These are phyloP conservation scores for Mercenaria mercenaria DNA, from an alignment of 1,140 invertebrate species.

Conservation along the genomic window DNA sequence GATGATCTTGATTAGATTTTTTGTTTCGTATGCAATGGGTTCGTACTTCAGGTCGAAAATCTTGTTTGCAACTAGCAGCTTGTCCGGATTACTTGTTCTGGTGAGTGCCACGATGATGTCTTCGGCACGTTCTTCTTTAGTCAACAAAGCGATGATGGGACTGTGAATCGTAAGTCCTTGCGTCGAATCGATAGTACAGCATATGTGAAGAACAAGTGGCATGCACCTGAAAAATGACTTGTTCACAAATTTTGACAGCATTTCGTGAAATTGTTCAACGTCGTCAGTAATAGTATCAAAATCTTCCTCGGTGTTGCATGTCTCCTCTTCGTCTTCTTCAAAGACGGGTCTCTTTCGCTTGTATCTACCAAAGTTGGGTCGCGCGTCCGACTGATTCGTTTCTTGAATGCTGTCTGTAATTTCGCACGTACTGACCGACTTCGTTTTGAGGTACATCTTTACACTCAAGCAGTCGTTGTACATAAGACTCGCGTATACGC, in stretches of 20 bases:
- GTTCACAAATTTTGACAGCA: background rate
- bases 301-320: background rate
- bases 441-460: background rate
- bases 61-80: background rate
- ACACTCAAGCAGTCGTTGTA: background rate
- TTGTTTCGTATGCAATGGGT: background rate
- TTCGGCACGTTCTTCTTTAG: background rate
- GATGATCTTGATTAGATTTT: background rate
- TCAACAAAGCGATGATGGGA: background rate
- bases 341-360: background rate
- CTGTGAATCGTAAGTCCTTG: background rate
- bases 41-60: background rate
- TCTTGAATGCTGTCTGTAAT: background rate
- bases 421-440: background rate
- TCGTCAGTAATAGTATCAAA: background rate
- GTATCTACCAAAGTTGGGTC: background rate
- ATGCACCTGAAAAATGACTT: background rate
- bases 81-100: background rate
- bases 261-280: background rate
- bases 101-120: background rate
- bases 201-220: background rate
- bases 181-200: background rate
- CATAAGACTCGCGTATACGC: background rate
- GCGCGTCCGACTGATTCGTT: background rate
- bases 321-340: background rate